phyloP scores from a whole-genome alignment of 2,113 vertebrate species.

The Vulpes lagopus region DNA sequence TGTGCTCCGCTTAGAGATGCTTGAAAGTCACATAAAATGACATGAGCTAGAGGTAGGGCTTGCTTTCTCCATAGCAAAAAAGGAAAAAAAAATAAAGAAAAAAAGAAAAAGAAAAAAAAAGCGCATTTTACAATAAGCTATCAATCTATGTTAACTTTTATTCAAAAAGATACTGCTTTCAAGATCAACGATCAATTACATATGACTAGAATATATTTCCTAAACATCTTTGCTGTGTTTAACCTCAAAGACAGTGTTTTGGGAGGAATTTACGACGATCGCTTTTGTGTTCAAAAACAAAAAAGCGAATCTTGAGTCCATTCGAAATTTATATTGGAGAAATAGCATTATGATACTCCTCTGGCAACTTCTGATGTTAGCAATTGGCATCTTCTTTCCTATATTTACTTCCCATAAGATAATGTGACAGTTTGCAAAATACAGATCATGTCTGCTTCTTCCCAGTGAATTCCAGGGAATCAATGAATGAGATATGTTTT shows the following conservation, averaged over 20 bases:
- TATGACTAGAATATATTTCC: constrained; percentile 55
- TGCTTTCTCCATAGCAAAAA: not conserved
- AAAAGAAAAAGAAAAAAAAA: not conserved
- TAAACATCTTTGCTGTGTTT: constrained; percentile 48
- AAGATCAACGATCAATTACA: constrained; percentile 18
- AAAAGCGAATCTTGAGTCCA: constrained; percentile 49
- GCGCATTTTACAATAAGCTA: not conserved
- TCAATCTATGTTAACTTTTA: constrained; percentile 56
- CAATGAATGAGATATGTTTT: constrained; percentile 39
- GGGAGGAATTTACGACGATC: not conserved
- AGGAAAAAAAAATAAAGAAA: not conserved
- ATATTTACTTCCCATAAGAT: constrained; percentile 45
- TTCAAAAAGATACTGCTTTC: constrained; percentile 49
- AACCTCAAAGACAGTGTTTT: constrained; percentile 22
- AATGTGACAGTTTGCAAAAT: constrained; percentile 48
- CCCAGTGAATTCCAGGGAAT: constrained; percentile 27
- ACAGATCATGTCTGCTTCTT: constrained; percentile 5
- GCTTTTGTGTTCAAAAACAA: constrained; percentile 51
- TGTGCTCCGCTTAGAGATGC: not conserved
- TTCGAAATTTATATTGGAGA: constrained; percentile 46
- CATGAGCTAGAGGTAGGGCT: not conserved
- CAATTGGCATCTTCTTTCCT: constrained; percentile 9
- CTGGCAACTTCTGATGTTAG: constrained; percentile 48
- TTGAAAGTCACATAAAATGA: not conserved
- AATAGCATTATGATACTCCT: constrained; percentile 29